Evolutionary conservation across 2,888 invertebrate genomes (phyloP), one percentile per base, ranked within the genome.

Genomic region (Drosophila fulvimacula): DNA sequence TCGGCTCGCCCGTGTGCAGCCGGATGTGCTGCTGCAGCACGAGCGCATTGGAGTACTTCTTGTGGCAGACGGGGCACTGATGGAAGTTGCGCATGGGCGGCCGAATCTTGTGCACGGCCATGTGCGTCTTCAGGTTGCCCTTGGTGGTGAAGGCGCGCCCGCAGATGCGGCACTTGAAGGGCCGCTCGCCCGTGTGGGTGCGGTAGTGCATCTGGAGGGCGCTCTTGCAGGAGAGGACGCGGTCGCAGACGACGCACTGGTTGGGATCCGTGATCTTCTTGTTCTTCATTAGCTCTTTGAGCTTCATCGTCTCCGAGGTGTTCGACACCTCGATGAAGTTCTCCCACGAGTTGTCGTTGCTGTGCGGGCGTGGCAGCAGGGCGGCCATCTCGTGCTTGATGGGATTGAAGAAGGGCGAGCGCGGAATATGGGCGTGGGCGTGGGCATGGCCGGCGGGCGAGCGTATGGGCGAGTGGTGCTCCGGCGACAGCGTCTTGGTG

Each of bases 121-220:
- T 99, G 93, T 99, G 99, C 5, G 99, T 99, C 93, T 99, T 99
- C 78, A 99, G 94, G 93, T 99, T 99, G 69, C 99, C 99, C 93
- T 99, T 99, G 58, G 99, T 99, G 62, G 99, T 99, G 93, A 99
- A 99, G 62, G 99, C 97, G 48, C 98, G 95, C 49, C 98, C 98
- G 93, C 99, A 99, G 76, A 99, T 97, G 93, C 98, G 97, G 93
- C 99, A 99, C 92, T 97, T 97, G 93, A 98, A 99, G 5, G 99
- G 99, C 57, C 92, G 82, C 67, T 92, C 92, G 0, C 98, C 49
- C 0, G 93, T 93, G 53, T 93, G 93, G 2, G 93, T 93, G 53
- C 93, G 94, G 93, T 99, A 99, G 93, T 99, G 98, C 98, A 99
- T 99, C 93, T 98, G 98, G 73, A 99, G 94, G 32, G 98, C 99